phyloP scores from a whole-genome alignment of 2,113 vertebrate genomes.

The Miniopterus natalensis region DNA sequence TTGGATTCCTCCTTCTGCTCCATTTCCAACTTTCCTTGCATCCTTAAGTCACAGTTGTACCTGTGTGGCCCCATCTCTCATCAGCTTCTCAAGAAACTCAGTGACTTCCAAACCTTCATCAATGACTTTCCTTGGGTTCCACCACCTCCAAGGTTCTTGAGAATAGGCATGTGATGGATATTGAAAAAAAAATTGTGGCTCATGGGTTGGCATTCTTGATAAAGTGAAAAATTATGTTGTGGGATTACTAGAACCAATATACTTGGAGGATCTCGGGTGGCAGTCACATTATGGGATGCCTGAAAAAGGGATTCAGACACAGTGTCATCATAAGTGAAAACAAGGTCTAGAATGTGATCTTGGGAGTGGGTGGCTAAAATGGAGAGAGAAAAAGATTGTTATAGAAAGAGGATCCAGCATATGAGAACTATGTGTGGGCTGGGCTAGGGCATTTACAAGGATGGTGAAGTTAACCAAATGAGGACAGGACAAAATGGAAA shows the following conservation, averaged over 20 bases:
- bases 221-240: background rate
- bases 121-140: too few relatives aligned
- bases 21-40: too few relatives aligned
- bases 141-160: too few relatives aligned
- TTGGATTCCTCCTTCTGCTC: too few relatives aligned
- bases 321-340: background rate
- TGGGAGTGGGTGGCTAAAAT: background rate
- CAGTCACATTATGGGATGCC: background rate
- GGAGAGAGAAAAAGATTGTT: background rate
- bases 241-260: background rate
- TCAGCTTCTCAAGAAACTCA: too few relatives aligned
- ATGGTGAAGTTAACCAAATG: background rate
- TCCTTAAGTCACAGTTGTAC: too few relatives aligned
- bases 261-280: background rate
- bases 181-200: background rate
- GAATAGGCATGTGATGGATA: background rate
- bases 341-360: background rate
- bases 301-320: background rate
- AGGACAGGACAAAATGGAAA: background rate
- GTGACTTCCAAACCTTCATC: too few relatives aligned
- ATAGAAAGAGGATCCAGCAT: background rate
- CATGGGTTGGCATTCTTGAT: background rate
- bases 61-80: too few relatives aligned
- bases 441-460: background rate
- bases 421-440: background rate